Evolutionary conservation across 2,797 vertebrate species (phyloP), one percentile per base, ranked within the genome.

Genomic region (Notolabrus celidotus): DNA sequence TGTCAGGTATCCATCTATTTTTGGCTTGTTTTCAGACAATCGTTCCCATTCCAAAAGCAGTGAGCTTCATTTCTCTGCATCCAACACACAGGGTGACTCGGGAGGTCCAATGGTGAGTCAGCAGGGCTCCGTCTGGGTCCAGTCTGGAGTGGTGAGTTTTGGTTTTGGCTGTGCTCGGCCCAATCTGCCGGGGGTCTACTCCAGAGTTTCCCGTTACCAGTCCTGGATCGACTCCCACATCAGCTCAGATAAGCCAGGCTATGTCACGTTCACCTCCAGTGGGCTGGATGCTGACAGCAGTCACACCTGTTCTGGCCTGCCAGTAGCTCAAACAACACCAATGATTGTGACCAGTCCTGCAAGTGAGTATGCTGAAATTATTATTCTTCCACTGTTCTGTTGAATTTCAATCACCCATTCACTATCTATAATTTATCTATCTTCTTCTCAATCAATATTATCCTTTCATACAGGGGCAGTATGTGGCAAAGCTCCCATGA

Each of bases 191-290:
- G 86, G 83, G 33, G 82, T 90, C 22, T 88, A 89, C 62, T 29
- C 87, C 75, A 88, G 85, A 75, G 88, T 91, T 65, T 89, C 90
- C 55, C 12, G 31, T 7, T 90, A 84, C 50, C 66, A 90, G 71
- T 80, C 70, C 20, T 90, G 90, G 87, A 89, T 89, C 80, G 52
- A 76, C 49, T 86, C 78, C 39, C 52, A 66, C 9, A 73, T 90
- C 22, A 55, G 31, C 17, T 74, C 39, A 2, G 85, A 87, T 66
- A 58, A 68, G 41, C 86, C 87, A 43, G 87, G 88, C 41, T 91
- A 91, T 62, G 73, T 87, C 43, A 52, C 39, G 19, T 88, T 84
- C 58, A 54, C 22, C 20, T 83, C 82, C 33, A 53, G 25, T 50
- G 82, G 77, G 41, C 45, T 23, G 0, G 85, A 91, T 72, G n/a